Evolutionary conservation across 1,140 invertebrate genomes (phyloP).

Genomic region (Homarus americanus): DNA sequence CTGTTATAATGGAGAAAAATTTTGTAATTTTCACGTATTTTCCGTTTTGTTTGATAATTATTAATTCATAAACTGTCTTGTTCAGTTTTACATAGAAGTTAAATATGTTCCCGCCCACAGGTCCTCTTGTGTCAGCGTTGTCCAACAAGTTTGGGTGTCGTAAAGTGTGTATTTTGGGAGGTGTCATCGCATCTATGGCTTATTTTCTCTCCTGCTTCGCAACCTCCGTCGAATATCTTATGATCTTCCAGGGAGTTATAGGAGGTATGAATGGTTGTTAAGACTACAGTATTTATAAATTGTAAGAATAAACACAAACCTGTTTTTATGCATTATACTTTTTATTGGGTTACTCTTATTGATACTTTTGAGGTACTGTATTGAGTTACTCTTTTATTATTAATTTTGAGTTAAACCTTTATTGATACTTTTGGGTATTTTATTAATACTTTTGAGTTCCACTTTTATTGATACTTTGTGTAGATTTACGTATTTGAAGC

Average conservation of each 20-base stretch:
- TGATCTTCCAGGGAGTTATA: conserved; percentile 95
- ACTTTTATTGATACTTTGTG: too few species aligned
- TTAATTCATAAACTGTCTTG: too few species aligned
- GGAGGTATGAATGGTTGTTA: conserved; percentile 84
- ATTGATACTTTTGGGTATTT: too few species aligned
- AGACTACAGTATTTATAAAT: not conserved
- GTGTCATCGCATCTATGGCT: conserved; percentile 87
- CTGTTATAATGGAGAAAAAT: not conserved
- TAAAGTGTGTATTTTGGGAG: conserved; percentile 88
- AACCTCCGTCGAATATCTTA: conserved; percentile 90
- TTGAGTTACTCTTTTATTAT: too few species aligned
- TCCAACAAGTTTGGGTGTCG: conserved; percentile 98
- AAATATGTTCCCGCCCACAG: conserved; percentile 81
- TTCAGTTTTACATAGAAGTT: too few species aligned
- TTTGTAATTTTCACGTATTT: too few species aligned
- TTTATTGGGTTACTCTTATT: too few species aligned
- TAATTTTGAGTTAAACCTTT: too few species aligned
- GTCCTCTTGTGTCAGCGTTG: conserved; percentile 95
- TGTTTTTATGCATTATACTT: not conserved
- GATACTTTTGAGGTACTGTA: not conserved
- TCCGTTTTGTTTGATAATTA: too few species aligned
- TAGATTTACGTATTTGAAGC: too few species aligned
- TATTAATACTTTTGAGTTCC: too few species aligned
- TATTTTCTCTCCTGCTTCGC: conserved; percentile 91
- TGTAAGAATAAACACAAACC: not conserved